Evolutionary conservation across 2,888 invertebrate genomes (phyloP).

Genomic region (Apamea epomidion): DNA sequence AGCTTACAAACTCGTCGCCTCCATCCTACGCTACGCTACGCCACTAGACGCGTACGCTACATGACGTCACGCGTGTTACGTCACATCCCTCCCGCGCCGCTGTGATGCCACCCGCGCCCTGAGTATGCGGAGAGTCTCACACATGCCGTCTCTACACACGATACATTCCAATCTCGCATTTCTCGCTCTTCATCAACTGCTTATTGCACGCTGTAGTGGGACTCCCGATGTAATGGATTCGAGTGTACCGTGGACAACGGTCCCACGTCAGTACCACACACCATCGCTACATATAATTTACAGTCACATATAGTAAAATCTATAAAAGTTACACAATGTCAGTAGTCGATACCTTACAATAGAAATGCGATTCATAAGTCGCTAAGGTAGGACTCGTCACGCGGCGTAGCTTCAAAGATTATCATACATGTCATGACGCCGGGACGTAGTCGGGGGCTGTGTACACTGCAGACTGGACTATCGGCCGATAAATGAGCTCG

Average conservation of each 20-base stretch:
- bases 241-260: constrained; percentile 31
- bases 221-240: background rate
- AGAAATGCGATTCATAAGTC: constrained; percentile 40
- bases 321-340: constrained; percentile 47
- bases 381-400: constrained; percentile 20
- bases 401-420: constrained; percentile 10
- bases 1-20: constrained; percentile 26
- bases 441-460: constrained; percentile 6
- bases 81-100: constrained; percentile 43
- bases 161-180: constrained; percentile 15
- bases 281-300: constrained; percentile 37
- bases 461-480: constrained; percentile 12
- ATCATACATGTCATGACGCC: constrained; percentile 10
- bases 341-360: constrained; percentile 46
- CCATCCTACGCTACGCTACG: constrained; percentile 24
- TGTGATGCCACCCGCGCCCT: constrained; percentile 22
- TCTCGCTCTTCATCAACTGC: background rate
- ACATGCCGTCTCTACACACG: constrained; percentile 1
- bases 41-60: background rate
- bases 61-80: constrained; percentile 36
- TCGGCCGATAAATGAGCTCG: constrained; percentile 9
- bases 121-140: constrained; percentile 25
- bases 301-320: constrained; percentile 45
- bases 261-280: constrained; percentile 30
- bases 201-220: background rate